These are phyloP conservation scores for Taphrorychus bicolor DNA, from an alignment of 2,888 invertebrate genomes.

Conservation along the genomic window DNA sequence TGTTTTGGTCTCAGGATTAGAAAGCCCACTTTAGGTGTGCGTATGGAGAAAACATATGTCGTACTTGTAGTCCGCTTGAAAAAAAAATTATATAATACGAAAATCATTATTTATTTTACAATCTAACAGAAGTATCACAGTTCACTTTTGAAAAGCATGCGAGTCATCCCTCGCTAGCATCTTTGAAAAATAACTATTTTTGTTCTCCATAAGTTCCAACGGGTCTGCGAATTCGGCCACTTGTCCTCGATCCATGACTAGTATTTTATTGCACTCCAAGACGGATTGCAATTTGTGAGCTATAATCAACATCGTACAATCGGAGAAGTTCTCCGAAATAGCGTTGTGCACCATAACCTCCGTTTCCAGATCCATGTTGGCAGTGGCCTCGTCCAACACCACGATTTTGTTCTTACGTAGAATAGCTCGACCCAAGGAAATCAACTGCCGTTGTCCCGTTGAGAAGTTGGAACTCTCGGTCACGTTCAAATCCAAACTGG, in stretches of 20 bases:
- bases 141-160: constrained; percentile 18
- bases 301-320: constrained; percentile 65
- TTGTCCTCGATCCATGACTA: constrained; percentile 64
- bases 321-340: constrained; percentile 61
- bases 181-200: constrained; percentile 45
- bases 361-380: constrained; percentile 65
- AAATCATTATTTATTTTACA: background rate
- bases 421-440: constrained; percentile 66
- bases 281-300: constrained; percentile 61
- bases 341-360: constrained; percentile 64
- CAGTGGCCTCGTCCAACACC: constrained; percentile 66
- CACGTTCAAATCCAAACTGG: constrained; percentile 48
- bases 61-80: too few species aligned
- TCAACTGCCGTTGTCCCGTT: constrained; percentile 63
- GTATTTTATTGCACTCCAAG: constrained; percentile 64
- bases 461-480: constrained; percentile 47
- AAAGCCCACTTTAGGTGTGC: too few species aligned
- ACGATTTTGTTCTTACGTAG: constrained; percentile 62
- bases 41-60: too few species aligned
- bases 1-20: too few species aligned
- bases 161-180: constrained; percentile 42
- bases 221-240: constrained; percentile 50
- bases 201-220: constrained; percentile 43
- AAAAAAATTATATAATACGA: too few species aligned
- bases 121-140: constrained; percentile 14